A percentile compares a stretch with the other conserved stretches of the same genome.
phyloP scores from a whole-genome alignment of 2,797 vertebrate genomes.

The Prunella strophiata region DNA sequence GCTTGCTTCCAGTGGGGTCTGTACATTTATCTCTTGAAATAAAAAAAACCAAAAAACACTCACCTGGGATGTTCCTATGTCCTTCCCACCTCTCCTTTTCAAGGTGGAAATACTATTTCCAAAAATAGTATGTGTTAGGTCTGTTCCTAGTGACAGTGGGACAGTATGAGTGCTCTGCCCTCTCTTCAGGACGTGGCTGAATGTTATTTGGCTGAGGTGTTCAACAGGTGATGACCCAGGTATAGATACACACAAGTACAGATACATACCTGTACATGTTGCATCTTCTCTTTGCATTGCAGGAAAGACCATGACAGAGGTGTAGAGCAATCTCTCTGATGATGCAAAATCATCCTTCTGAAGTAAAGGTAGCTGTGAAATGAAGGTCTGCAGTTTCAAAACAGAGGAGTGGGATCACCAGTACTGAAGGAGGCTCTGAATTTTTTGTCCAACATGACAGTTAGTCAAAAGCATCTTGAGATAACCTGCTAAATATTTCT shows the following conservation, averaged over 20 bases:
- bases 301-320: not conserved
- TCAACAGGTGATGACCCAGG: not conserved
- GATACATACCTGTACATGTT: not conserved
- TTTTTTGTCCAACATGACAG: not conserved
- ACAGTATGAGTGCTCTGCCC: not conserved
- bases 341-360: not conserved
- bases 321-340: not conserved
- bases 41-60: not conserved
- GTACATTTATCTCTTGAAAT: not conserved
- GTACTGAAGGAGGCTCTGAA: not conserved
- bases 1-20: not conserved
- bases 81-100: not conserved
- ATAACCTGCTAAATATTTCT: not conserved
- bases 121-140: not conserved
- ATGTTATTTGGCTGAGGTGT: not conserved
- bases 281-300: not conserved
- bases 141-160: not conserved
- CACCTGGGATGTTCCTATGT: not conserved
- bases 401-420: not conserved
- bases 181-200: not conserved
- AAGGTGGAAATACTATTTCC: not conserved
- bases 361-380: not conserved
- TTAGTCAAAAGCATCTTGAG: not conserved
- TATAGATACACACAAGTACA: too few species aligned
- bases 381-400: not conserved